Evolutionary conservation across 2,113 vertebrate species (phyloP).

Genomic region (Otus sunia): DNA sequence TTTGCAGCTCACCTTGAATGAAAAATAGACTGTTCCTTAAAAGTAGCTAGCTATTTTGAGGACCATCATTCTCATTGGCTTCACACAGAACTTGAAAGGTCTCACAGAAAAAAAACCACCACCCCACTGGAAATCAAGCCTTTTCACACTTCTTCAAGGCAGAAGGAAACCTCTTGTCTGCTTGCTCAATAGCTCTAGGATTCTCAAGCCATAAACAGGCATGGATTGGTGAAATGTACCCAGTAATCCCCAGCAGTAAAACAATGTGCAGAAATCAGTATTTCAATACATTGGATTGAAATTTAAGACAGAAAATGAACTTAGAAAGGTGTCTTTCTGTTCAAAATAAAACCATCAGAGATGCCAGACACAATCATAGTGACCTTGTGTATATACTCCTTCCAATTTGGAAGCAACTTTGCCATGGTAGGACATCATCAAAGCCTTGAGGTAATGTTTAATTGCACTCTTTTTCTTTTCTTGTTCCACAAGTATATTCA

Average conservation of each 20-base stretch:
- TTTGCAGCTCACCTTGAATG: neutral
- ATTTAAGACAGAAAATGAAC: neutral
- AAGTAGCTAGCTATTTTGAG: neutral
- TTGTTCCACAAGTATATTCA: slow-evolving; percentile 30
- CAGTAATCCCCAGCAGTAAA: neutral
- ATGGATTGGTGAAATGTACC: neutral
- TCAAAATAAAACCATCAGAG: neutral
- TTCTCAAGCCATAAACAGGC: neutral
- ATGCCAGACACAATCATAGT: neutral
- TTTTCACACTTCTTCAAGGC: neutral
- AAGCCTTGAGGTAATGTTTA: slow-evolving; percentile 43
- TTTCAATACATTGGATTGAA: neutral
- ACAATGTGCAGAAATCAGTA: neutral
- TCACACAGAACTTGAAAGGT: neutral
- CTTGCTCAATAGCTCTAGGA: neutral
- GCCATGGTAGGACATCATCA: neutral
- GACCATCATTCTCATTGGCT: neutral
- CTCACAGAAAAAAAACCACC: neutral
- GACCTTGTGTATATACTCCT: neutral
- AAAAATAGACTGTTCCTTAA: neutral
- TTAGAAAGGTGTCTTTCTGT: neutral
- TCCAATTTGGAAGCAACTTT: slow-evolving; percentile 24
- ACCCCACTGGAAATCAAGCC: neutral
- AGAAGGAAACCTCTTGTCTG: neutral
- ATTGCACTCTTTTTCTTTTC: neutral